Conservation (phyloP, 2,113 vertebrate species). For the Ceuthmochares aereus region DNA sequence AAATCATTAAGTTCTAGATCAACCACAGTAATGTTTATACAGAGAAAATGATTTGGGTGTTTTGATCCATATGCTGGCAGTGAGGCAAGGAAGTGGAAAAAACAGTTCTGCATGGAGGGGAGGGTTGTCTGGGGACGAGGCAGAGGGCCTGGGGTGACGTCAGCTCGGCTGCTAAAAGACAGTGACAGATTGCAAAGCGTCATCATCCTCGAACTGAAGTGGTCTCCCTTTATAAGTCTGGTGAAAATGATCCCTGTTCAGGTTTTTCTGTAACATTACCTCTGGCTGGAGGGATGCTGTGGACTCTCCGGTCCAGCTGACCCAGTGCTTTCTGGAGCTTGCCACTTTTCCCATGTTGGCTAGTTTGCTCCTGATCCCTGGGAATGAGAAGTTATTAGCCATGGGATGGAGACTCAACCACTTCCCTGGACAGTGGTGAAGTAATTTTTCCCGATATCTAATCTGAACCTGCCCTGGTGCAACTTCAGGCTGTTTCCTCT, state of each 20-base stretch:
- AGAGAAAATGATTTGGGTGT: neutral
- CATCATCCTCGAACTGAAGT: neutral
- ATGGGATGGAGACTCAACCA: too few species aligned
- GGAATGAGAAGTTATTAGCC: neutral
- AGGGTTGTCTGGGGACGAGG: neutral
- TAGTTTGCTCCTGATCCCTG: neutral
- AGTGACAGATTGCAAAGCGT: neutral
- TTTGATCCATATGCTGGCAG: neutral
- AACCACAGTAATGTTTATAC: neutral
- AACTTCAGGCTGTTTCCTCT: too few species aligned
- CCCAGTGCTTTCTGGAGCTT: neutral
- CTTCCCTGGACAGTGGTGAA: too few species aligned
- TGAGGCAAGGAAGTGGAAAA: neutral
- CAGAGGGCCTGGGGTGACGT: neutral
- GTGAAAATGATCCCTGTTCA: neutral
- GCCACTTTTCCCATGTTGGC: rapidly evolving
- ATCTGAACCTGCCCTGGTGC: too few species aligned
- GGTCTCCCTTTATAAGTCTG: rapidly evolving
- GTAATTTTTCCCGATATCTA: too few species aligned
- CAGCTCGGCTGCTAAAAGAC: neutral
- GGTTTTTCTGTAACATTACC: rapidly evolving
- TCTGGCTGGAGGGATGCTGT: rapidly evolving
- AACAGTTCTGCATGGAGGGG: neutral
- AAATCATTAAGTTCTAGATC: neutral
- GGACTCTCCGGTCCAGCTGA: rapidly evolving